A percentile compares a stretch with the other conserved stretches of the same genome.
phyloP scores from a whole-genome alignment of 2,797 vertebrate species.

The Microcaecilia unicolor region DNA sequence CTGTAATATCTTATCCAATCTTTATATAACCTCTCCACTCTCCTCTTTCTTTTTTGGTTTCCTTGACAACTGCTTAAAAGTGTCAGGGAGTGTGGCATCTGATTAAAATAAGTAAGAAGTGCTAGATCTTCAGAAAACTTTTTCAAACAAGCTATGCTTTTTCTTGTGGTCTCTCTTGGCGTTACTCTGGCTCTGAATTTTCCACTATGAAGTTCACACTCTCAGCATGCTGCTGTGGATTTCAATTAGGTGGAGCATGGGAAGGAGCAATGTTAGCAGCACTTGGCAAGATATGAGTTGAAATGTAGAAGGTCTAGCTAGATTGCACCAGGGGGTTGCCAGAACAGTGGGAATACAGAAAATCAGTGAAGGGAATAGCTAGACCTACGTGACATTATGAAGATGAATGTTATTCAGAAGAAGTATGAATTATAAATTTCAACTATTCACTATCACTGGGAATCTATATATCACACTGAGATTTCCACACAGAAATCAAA shows the following conservation, averaged over 20 bases:
- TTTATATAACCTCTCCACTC: constrained; percentile 55
- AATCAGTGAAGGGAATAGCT: no score
- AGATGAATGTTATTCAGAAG: no score
- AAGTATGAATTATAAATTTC: no score
- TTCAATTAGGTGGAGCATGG: constrained; percentile 24
- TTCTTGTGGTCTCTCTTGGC: neutral
- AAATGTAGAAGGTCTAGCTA: neutral
- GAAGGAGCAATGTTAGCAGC: neutral
- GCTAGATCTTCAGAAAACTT: no score
- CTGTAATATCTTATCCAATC: constrained; percentile 51
- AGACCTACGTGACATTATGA: no score
- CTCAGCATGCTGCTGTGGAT: neutral
- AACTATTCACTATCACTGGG: no score
- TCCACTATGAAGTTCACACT: neutral
- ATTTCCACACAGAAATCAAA: no score
- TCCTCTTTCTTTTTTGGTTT: constrained; percentile 53
- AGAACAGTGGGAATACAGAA: neutral
- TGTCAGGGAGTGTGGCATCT: constrained; percentile 49
- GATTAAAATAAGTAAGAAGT: constrained; percentile 29
- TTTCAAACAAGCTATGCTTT: constrained; percentile 17
- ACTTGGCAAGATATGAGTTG: neutral
- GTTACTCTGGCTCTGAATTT: neutral
- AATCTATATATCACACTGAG: no score
- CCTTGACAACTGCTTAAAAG: constrained; percentile 61
- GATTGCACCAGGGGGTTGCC: neutral